Base-by-base conservation (phyloP, 2,113 vertebrate genomes). In the Circaetus cinerascens region DNA sequence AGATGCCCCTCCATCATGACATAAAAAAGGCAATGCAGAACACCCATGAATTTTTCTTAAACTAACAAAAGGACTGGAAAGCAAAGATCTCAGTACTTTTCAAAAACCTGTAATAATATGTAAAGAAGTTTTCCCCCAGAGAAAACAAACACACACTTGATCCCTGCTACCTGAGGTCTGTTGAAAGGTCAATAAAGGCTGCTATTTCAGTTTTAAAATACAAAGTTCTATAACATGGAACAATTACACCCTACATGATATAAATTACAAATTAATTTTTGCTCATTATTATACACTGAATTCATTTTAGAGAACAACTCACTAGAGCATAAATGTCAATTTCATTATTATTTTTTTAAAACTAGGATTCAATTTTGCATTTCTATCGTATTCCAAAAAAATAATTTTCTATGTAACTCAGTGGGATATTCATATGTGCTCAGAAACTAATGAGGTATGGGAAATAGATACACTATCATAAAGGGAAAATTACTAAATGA, bases 371-470 rank as follows among this genome's bases (percentile, higher is more conserved):
- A 96, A 98, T 98, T 98, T 98, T 98, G 97, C 95, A 98, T 98
- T 98, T 98, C 93, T 98, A 97, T 97, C 97, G 91, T 97, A 98
- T 97, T 98, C 93, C 92, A 96, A 97, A 96, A 97, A 94, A 89
- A 86, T 94, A 93, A 96, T 90, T 94, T 98, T 97, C 98, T 97
- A 82, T 97, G 96, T 98, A 98, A 97, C 98, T 97, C 98, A 97
- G 98, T 98, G 97, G 98, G 98, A 96, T 96, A 97, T 95, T 97
- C 92, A 97, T 93, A 91, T 98, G 96, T 98, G 96, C 96, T 98
- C 96, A 96, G 97, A 98, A 98, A 98, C 98, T 98, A 97, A 98
- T 98, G 98, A 98, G 98, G 95, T 97, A 90, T 98, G 98, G 98
- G 98, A 98, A 97, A 98, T 98, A 98, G 97, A 98, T 97, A 97